Conservation (phyloP, 2,113 vertebrate genomes). For the Anthoscopus minutus region DNA sequence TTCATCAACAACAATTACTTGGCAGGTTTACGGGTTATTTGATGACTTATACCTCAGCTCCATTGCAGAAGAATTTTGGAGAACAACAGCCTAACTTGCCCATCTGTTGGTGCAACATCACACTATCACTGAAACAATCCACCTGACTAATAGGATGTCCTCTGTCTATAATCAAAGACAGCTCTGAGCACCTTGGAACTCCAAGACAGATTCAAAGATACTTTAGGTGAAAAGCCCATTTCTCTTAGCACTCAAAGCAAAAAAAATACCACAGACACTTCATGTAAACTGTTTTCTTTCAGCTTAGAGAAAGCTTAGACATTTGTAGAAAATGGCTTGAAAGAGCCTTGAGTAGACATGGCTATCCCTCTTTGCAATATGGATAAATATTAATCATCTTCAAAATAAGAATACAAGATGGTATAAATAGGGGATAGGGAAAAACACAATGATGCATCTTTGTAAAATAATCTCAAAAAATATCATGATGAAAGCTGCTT, state of each 20-base stretch:
- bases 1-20: not conserved
- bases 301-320: not conserved
- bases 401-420: not conserved
- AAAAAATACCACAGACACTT: not conserved
- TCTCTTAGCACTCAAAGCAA: not conserved
- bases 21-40: not conserved
- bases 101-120: not conserved
- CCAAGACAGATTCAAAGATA: not conserved
- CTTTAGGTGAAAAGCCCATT: not conserved
- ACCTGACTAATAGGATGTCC: not conserved
- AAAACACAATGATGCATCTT: not conserved
- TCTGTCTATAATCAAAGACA: not conserved
- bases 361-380: not conserved
- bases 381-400: not conserved
- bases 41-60: not conserved
- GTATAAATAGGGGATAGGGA: not conserved
- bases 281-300: not conserved
- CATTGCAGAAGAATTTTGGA: not conserved
- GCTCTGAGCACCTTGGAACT: not conserved
- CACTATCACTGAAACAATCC: not conserved
- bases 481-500: not conserved
- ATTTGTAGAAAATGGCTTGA: not conserved
- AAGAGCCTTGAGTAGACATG: not conserved
- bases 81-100: not conserved
- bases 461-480: not conserved